Evolutionary conservation across 2,888 invertebrate genomes (phyloP).

Genomic region (Theristus sp.): DNA sequence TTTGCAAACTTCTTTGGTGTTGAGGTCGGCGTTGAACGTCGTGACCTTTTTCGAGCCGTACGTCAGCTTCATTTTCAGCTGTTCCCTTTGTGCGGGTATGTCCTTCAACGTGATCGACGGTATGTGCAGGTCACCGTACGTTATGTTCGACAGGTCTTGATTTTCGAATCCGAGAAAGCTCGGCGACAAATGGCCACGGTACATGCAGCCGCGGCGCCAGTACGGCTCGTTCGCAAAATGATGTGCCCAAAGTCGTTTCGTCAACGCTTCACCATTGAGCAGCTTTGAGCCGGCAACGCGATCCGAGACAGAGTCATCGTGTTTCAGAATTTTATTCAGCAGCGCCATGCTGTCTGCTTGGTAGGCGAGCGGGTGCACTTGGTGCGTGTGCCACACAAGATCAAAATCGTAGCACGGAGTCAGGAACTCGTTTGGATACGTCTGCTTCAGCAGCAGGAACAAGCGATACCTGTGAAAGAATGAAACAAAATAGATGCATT

Average conservation of each 20-base stretch:
- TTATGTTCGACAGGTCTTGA: slow-evolving; percentile 20
- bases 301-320: slow-evolving; percentile 36
- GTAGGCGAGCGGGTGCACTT: slow-evolving; percentile 27
- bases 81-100: slow-evolving; percentile 26
- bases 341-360: slow-evolving; percentile 6
- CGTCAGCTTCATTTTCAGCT: slow-evolving; percentile 21
- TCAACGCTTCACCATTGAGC: slow-evolving; percentile 29
- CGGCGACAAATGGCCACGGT: slow-evolving; percentile 32
- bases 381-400: slow-evolving; percentile 37
- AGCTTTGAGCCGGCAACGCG: slow-evolving; percentile 33
- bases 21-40: slow-evolving; percentile 14
- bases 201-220: slow-evolving; percentile 34
- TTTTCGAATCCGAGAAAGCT: slow-evolving; percentile 30
- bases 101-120: slow-evolving; percentile 26
- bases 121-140: slow-evolving; percentile 23
- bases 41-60: slow-evolving; percentile 26
- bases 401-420: slow-evolving; percentile 39
- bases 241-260: slow-evolving; percentile 33
- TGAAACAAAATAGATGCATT: slow-evolving; percentile 8
- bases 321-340: slow-evolving; percentile 30
- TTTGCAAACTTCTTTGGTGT: slow-evolving; percentile 21
- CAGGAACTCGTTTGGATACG: slow-evolving; percentile 32
- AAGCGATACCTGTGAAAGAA: slow-evolving; percentile 25
- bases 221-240: slow-evolving; percentile 32
- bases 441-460: slow-evolving; percentile 33